A percentile compares a stretch with the other conserved stretches of the same genome.
Conservation (phyloP, 2,888 invertebrate genomes). For the Hyles lineata region DNA sequence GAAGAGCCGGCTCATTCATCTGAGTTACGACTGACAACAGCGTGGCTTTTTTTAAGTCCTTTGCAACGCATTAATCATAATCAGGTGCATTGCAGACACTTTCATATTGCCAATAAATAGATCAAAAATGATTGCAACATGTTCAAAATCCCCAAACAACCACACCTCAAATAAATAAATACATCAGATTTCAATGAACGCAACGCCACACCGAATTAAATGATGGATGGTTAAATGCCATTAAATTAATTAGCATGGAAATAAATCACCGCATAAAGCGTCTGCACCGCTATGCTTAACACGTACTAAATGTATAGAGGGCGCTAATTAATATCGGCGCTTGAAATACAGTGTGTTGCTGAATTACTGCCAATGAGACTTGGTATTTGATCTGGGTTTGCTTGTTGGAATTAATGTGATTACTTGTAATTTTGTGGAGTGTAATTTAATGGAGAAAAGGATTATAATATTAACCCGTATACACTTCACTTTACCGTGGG, state of each 20-base stretch:
- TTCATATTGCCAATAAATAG: neutral
- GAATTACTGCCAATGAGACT: slow-evolving; percentile 11
- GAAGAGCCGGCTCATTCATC: no score
- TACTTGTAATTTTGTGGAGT: neutral
- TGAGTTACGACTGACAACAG: no score
- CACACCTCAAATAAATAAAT: neutral
- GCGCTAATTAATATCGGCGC: slow-evolving; percentile 52
- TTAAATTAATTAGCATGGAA: slow-evolving; percentile 24
- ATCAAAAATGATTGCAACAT: neutral
- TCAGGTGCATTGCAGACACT: neutral
- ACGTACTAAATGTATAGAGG: slow-evolving; percentile 41
- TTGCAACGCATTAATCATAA: neutral
- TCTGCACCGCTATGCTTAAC: slow-evolving; percentile 27
- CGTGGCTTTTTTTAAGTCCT: no score
- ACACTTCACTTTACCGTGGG: no score
- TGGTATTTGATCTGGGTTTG: neutral
- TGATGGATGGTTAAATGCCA: slow-evolving; percentile 3
- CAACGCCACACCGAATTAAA: slow-evolving; percentile 1
- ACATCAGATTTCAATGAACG: neutral
- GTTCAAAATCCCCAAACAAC: neutral
- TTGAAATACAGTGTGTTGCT: slow-evolving; percentile 42
- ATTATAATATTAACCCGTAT: no score
- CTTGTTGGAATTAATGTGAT: neutral
- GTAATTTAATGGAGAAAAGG: no score
- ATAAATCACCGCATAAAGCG: slow-evolving; percentile 23